Conservation (phyloP, 2,888 invertebrate genomes). For the Zootermopsis nevadensis region DNA sequence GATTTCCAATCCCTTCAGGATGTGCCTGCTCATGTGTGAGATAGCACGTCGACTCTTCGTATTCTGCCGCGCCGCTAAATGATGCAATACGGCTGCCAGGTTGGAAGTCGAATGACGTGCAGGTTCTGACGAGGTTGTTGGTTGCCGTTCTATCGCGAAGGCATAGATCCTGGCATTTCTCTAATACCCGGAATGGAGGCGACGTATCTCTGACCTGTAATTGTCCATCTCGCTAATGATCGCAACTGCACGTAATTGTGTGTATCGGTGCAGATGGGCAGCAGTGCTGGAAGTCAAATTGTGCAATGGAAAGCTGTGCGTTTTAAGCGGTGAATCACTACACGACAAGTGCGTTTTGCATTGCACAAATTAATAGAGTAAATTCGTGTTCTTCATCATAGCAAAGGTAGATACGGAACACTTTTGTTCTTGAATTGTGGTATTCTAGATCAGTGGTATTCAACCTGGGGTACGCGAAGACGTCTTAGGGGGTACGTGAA, state of each 20-base stretch:
- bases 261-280: not conserved
- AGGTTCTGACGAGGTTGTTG: conserved; percentile 85
- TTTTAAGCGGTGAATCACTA: not conserved
- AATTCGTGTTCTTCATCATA: too few species aligned
- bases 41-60: conserved; percentile 90
- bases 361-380: too few species aligned
- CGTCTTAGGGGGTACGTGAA: too few species aligned
- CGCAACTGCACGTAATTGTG: not conserved
- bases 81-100: conserved; percentile 88
- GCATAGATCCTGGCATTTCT: conserved; percentile 89
- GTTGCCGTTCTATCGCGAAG: conserved; percentile 80
- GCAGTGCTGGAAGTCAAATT: not conserved
- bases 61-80: conserved; percentile 83
- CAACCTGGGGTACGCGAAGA: too few species aligned
- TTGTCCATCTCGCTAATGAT: conserved; percentile 3
- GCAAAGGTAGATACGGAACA: too few species aligned
- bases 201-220: conserved; percentile 79
- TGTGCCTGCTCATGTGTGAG: conserved; percentile 86
- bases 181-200: conserved; percentile 87
- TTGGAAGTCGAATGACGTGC: conserved; percentile 91
- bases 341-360: too few species aligned
- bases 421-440: too few species aligned
- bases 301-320: not conserved
- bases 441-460: too few species aligned
- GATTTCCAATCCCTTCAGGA: conserved; percentile 88